These are phyloP conservation scores for Philereme vetulata DNA, from an alignment of 2,888 invertebrate genomes.

Conservation along the genomic window DNA sequence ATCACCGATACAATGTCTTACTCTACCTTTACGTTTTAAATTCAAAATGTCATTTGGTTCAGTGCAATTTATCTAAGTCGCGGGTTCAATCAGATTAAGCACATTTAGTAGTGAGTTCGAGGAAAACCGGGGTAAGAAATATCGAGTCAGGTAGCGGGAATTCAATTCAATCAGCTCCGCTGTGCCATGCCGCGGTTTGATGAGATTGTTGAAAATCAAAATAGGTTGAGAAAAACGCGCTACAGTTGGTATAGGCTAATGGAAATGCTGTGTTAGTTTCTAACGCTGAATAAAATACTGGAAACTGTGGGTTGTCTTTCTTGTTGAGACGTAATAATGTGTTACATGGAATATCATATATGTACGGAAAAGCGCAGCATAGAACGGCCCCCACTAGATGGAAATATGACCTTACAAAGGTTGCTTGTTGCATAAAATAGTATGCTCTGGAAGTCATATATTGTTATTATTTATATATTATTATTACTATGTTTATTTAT, in stretches of 20 bases:
- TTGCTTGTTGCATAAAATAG: no score
- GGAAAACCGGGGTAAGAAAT: conserved; percentile 75
- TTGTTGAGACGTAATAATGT: background rate
- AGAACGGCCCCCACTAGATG: no score
- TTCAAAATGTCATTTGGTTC: conserved; percentile 44
- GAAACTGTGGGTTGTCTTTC: background rate
- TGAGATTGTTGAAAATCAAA: conserved; percentile 80
- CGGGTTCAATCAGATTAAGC: conserved; percentile 81
- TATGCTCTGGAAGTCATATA: no score
- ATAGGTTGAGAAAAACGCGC: conserved; percentile 51
- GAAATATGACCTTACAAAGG: no score
- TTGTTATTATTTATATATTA: no score
- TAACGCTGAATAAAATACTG: conserved; percentile 13
- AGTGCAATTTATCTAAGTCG: conserved; percentile 72
- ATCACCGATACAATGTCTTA: conserved; percentile 38
- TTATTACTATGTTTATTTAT: no score
- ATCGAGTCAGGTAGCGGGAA: conserved; percentile 71
- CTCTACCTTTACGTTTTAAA: conserved; percentile 38
- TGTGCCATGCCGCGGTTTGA: conserved; percentile 74
- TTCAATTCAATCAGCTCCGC: conserved; percentile 82
- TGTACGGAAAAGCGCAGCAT: no score
- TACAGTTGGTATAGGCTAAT: conserved; percentile 29
- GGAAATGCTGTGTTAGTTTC: conserved; percentile 39
- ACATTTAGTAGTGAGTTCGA: conserved; percentile 80
- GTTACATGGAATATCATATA: background rate